Evolutionary conservation across 2,113 vertebrate genomes (phyloP), one percentile per base, ranked within the genome.

Genomic region (Chelonoidis abingdonii): DNA sequence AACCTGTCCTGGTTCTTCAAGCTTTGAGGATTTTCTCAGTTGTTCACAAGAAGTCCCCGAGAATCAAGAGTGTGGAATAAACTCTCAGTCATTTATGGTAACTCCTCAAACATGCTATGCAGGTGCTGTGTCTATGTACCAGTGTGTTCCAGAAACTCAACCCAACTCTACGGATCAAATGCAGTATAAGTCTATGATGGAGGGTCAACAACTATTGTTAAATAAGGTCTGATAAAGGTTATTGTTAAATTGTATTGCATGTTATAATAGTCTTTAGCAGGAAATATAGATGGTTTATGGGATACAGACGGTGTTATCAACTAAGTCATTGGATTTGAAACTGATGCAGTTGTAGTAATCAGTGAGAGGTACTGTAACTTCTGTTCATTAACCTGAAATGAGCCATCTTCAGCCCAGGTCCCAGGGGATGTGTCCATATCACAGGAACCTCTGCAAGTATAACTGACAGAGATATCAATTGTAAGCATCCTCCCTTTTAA

Each of bases 41-140:
- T 98, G 98, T 97, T 98, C 99, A 90, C 96, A 98, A 62, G 98
- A 98, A 95, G 96, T 92, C 89, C 94, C 98, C 81, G 97, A 97
- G 94, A 97, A 86, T 93, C 98, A 93, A 49, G 95, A 96, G 10
- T 98, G 94, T 91, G 97, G 94, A 50, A 72, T 98, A 47, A 98
- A 96, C 88, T 93, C 97, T 10, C 98, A 98, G 87, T 62, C 97
- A 0, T 59, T 97, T 80, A 47, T 95, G 83, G 91, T 96, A 8
- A 83, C 95, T 88, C 96, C 98, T 75, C 98, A 98, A 90, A 79
- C 98, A 0, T 98, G 98, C 84, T 99, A 98, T 24, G 95, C 98
- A 0, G 98, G 98, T 1, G 98, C 98, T 27, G 93, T 98, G 75
- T 98, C 98, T 3, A 96, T 98, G 98, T 98, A 98, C 91, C 98